Conservation (phyloP, 2,113 vertebrate genomes). For the Accipiter virgatus region DNA sequence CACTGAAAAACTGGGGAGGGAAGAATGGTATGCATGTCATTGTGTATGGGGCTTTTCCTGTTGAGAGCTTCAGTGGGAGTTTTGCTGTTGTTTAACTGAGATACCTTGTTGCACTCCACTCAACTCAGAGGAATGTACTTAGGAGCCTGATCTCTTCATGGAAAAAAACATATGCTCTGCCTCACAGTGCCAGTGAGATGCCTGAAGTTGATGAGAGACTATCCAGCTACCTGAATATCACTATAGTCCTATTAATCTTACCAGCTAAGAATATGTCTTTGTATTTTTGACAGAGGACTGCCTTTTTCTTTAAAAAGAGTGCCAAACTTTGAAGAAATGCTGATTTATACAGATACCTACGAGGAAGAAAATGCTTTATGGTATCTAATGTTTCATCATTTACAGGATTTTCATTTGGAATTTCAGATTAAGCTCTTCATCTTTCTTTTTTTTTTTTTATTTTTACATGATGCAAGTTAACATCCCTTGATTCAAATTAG, state of each 20-base stretch:
- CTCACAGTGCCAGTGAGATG: neutral
- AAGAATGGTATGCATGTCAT: accelerated
- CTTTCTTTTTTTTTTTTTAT: neutral
- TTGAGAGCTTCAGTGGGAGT: neutral
- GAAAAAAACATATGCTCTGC: neutral
- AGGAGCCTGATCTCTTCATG: neutral
- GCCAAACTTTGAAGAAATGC: neutral
- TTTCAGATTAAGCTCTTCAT: neutral
- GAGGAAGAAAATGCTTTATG: neutral
- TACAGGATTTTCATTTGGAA: neutral
- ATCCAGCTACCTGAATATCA: neutral
- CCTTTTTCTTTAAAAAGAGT: neutral
- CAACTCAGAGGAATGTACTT: neutral
- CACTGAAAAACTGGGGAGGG: neutral
- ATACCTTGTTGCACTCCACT: accelerated
- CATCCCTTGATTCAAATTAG: neutral
- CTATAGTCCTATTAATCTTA: neutral
- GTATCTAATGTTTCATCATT: neutral
- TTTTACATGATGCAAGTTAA: neutral
- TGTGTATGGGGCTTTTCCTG: neutral
- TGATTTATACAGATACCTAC: neutral
- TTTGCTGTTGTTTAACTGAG: neutral
- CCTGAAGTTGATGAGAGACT: neutral
- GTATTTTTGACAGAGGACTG: neutral
- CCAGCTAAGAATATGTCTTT: neutral